Base-by-base conservation (phyloP, 1,140 invertebrate genomes). In the Oedothorax gibbosus region DNA sequence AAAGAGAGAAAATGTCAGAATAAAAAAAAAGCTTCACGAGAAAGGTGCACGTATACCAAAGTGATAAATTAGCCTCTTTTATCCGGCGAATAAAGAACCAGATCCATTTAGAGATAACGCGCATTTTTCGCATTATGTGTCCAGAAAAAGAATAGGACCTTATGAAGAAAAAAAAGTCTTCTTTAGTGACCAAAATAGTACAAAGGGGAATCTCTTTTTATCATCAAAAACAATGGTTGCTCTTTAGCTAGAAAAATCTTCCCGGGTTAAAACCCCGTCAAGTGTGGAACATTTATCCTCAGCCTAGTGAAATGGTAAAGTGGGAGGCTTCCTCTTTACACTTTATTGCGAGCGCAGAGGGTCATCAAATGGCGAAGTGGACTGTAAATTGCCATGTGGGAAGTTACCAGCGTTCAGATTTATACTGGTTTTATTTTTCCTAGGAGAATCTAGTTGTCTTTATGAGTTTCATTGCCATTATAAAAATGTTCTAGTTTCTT, bases 251-350 rank as follows among this genome's bases (percentile, higher is more conserved):
- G 68, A 81, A 81, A 81, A 81, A 71, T 72, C 79, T 81, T 72
- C 79, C 21, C 49, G 66, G 79, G 79, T 81, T 71, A 72, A 81
- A 81, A 71, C 35, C 66, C 79, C 79, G 54, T 81, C 79, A 81
- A 81, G 79, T 81, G 79, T 81, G 79, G 72, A 72, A 71, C 79
- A 81, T 81, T 81, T 81, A 81, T 81, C 49, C 79, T 72, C n/a
- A 81, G 79, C 68, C 35, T 72, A 71, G 68, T 77, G 79, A 81
- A 81, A 81, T 81, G 79, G 79, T 56, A 81, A 81, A 81, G 79
- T 81, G 68, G 66, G 56, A 81, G 79, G 79, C 69, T 71, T 81
- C 53, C 79, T 35, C 35, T 35, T 71, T 81, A 71, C 68, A 81
- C 79, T 81, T 81, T 81, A 81, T 81, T 81, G 79, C 79, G 53